These are phyloP conservation scores for Cremastinae sp. DNA, from an alignment of 2,888 invertebrate species.

Conservation along the genomic window DNA sequence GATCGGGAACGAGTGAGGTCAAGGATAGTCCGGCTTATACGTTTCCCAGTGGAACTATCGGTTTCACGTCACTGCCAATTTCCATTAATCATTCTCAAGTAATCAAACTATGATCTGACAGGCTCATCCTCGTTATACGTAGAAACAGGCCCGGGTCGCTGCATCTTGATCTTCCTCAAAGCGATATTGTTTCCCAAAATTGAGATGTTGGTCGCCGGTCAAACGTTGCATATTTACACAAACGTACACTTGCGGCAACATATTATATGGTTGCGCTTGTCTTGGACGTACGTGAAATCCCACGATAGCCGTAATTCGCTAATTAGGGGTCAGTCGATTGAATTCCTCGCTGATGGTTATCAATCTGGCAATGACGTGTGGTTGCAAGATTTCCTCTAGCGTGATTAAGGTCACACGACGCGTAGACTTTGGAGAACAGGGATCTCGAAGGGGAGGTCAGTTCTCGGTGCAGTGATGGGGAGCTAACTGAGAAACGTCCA, in stretches of 20 bases:
- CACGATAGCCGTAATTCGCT: conserved; percentile 45
- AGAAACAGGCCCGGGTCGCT: background rate
- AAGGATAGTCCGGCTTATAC: background rate
- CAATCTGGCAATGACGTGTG: conserved; percentile 59
- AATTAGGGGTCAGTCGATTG: conserved; percentile 63
- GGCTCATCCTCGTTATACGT: conserved; percentile 18
- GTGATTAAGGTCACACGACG: conserved; percentile 41
- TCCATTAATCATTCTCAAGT: conserved; percentile 34
- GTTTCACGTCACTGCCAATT: conserved; percentile 31
- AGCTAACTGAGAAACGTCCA: conserved; percentile 12
- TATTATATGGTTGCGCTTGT: no score
- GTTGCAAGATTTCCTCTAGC: conserved; percentile 52
- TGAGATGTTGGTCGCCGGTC: conserved; percentile 53
- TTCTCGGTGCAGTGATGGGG: conserved; percentile 5
- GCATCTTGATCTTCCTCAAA: conserved; percentile 43
- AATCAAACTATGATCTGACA: conserved; percentile 31
- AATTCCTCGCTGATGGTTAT: conserved; percentile 62
- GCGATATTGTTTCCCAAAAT: conserved; percentile 49
- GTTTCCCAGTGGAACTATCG: background rate
- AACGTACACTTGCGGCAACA: background rate
- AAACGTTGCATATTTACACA: conserved; percentile 25
- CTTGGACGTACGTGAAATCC: conserved; percentile 41
- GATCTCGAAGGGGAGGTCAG: conserved; percentile 25
- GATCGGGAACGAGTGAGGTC: background rate
- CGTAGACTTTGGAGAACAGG: conserved; percentile 9